Evolutionary conservation across 2,113 vertebrate species (phyloP).

Genomic region (Speoplatyrhinus poulsoni): DNA sequence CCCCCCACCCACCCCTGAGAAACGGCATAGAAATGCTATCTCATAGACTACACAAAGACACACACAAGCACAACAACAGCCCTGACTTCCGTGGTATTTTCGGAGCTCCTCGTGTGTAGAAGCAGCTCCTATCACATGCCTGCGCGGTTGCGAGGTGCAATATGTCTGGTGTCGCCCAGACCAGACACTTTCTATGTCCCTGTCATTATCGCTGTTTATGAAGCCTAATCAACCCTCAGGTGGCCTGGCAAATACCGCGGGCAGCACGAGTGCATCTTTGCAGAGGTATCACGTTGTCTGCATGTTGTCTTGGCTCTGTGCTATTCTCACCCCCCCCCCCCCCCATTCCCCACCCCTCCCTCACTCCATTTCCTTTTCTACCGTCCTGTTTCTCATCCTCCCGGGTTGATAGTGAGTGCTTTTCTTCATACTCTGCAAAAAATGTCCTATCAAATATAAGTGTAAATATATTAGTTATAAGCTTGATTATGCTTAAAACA

Average conservation of each 20-base stretch:
- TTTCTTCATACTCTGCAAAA: background rate
- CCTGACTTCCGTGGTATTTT: background rate
- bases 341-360: slow-evolving; percentile 1
- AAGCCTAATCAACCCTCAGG: slow-evolving; percentile 39
- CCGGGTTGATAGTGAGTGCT: slow-evolving; percentile 6
- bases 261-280: slow-evolving; percentile 35
- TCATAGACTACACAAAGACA: slow-evolving; percentile 42
- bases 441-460: no score
- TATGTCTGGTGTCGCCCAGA: background rate
- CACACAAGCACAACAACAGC: slow-evolving; percentile 10
- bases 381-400: slow-evolving; percentile 53
- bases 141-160: background rate
- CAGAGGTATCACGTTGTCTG: slow-evolving; percentile 22
- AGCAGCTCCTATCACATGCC: background rate
- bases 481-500: no score
- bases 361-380: background rate
- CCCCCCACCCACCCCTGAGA: background rate
- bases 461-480: no score
- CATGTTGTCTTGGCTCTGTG: slow-evolving; percentile 13
- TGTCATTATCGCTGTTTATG: slow-evolving; percentile 47
- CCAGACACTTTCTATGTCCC: slow-evolving; percentile 2
- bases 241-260: slow-evolving; percentile 14
- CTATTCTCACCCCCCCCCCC: slow-evolving; percentile 12
- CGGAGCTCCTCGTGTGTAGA: background rate
- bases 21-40: background rate